phyloP scores from a whole-genome alignment of 1,140 invertebrate species.

The Andrena cerasifolii region DNA sequence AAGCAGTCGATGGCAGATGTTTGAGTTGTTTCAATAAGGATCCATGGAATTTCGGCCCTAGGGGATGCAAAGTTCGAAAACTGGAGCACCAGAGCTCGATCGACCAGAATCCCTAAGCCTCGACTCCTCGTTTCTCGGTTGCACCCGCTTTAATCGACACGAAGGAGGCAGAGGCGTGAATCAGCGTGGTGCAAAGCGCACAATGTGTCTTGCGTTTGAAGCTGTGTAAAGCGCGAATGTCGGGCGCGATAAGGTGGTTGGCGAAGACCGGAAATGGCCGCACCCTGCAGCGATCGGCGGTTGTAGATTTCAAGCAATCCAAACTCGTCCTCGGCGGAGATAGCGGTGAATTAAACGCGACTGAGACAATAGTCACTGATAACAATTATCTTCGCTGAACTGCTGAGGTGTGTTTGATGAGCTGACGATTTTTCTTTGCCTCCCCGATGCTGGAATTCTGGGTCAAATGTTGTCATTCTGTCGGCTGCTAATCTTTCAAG shows the following conservation, averaged over 20 bases:
- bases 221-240: constrained; percentile 21
- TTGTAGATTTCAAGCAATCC: constrained; percentile 49
- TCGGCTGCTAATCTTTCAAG: too few relatives aligned
- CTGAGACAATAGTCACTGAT: constrained; percentile 1
- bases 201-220: constrained; percentile 25
- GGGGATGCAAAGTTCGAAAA: not conserved
- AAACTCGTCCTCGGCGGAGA: constrained; percentile 50
- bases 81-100: not conserved
- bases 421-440: too few relatives aligned
- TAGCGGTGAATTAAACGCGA: constrained; percentile 52
- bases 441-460: too few relatives aligned
- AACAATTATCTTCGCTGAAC: not conserved
- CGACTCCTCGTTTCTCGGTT: not conserved
- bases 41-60: not conserved
- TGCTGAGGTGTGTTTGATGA: not conserved
- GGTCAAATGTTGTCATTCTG: too few relatives aligned
- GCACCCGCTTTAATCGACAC: not conserved
- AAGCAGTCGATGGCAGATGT: not conserved
- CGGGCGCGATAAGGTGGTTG: constrained; percentile 55
- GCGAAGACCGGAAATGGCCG: constrained; percentile 52
- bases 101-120: not conserved
- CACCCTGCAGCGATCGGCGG: constrained; percentile 16
- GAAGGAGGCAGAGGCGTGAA: not conserved
- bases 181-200: constrained; percentile 20
- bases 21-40: not conserved